phyloP scores from a whole-genome alignment of 1,140 invertebrate genomes.

The Hylyphantes graminicola region DNA sequence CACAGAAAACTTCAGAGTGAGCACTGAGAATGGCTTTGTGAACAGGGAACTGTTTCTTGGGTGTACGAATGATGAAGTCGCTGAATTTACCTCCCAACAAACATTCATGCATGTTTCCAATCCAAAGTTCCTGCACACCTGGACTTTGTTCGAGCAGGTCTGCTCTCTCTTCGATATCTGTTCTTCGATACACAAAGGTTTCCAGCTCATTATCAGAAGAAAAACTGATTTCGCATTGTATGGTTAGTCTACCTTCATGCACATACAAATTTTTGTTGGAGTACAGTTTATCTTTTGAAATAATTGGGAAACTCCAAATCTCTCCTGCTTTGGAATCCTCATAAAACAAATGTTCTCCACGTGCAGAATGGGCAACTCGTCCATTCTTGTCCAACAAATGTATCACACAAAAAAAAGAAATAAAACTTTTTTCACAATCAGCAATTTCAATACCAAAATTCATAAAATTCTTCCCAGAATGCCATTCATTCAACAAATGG shows the following conservation, averaged over 20 bases:
- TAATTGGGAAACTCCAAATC: too few relatives aligned
- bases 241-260: background rate
- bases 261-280: background rate
- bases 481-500: background rate
- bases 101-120: background rate
- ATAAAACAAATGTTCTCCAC: background rate
- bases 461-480: too few relatives aligned
- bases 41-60: conserved; percentile 62
- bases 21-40: conserved; percentile 66
- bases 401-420: background rate
- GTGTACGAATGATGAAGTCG: conserved; percentile 65
- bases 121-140: background rate
- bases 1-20: conserved; percentile 67
- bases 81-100: conserved; percentile 19
- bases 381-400: background rate
- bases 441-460: too few relatives aligned
- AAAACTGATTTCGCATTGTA: background rate
- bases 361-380: background rate
- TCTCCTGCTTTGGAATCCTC: too few relatives aligned
- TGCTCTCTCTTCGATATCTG: background rate
- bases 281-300: background rate
- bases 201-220: background rate
- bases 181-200: background rate
- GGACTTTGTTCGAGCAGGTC: background rate
- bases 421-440: background rate